Evolutionary conservation across 2,797 vertebrate genomes (phyloP).

Genomic region (Oceanodroma leucorhoa): DNA sequence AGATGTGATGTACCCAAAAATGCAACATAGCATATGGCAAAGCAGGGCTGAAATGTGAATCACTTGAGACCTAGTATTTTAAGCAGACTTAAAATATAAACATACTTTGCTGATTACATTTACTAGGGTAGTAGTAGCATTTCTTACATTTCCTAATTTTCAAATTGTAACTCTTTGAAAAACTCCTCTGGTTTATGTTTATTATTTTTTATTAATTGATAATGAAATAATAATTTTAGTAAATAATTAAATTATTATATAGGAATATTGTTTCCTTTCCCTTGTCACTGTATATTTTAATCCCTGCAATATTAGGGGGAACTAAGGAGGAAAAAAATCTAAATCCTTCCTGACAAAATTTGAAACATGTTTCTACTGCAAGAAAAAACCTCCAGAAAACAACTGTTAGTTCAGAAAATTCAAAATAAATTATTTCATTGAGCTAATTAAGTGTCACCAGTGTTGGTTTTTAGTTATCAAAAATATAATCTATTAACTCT

Average conservation of each 20-base stretch:
- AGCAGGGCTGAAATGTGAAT: neutral
- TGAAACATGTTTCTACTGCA: neutral
- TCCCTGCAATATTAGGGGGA: neutral
- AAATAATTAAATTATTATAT: neutral
- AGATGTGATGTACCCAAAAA: neutral
- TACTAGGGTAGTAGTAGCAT: fast-evolving
- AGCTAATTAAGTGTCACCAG: neutral
- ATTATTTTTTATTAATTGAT: neutral
- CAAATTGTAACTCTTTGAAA: neutral
- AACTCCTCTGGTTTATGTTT: neutral
- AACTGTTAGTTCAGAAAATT: neutral
- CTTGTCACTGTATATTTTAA: neutral
- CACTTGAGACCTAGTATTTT: neutral
- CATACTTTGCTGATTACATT: neutral
- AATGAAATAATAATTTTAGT: neutral
- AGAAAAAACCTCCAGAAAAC: neutral
- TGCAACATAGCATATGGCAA: neutral
- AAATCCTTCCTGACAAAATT: neutral
- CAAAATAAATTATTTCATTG: neutral
- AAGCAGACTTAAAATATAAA: neutral
- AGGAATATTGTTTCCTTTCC: neutral
- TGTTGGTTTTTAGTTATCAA: neutral
- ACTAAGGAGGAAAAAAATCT: neutral
- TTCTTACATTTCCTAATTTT: neutral
- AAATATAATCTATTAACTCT: neutral